Evolutionary conservation across 2,113 vertebrate genomes (phyloP), one percentile per base, ranked within the genome.

Genomic region (Myotis brandtii): DNA sequence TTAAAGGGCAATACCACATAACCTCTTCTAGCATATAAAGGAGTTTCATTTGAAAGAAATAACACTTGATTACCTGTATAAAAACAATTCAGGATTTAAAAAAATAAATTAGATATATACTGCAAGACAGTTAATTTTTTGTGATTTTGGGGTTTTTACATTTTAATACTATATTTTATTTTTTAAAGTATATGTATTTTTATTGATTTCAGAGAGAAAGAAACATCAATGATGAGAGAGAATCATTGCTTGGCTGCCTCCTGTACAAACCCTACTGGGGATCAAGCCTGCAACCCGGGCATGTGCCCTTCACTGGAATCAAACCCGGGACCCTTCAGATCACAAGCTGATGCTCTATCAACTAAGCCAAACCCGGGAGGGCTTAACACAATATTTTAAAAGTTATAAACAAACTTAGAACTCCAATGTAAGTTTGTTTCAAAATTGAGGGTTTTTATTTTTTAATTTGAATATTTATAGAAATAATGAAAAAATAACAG

Each of bases 51-150:
- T 97, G 95, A 37, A 98, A 97, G 97, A 94, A 40, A 88, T 86
- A 98, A 94, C 90, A 95, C 96, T 98, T 98, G 96, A 95, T 98
- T 98, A 97, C 96, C 93, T 97, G 76, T 96, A 95, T 97, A 97
- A 98, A 91, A 97, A 82, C 97, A 79, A 79, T 97, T 56, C 70
- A 95, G 97, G 97, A 95, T 97, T 96, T 98, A 23, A 56, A 56
- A 56, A 84, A 97, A 96, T 95, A 98, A 98, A 98, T 95, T 97
- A 95, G 90, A 82, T 95, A 96, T 97, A 93, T 98, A 91, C 75
- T 96, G 54, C 91, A 96, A 94, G 98, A 69, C 69, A 76, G n/a
- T 83, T 97, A 97, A 75, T 23, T 94, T 46, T 97, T 98, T 95
- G 48, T 95, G 54, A 82, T 97, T 96, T 97, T 91, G 95, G 97